phyloP scores from a whole-genome alignment of 2,888 invertebrate species.

The Xestia ashworthii region DNA sequence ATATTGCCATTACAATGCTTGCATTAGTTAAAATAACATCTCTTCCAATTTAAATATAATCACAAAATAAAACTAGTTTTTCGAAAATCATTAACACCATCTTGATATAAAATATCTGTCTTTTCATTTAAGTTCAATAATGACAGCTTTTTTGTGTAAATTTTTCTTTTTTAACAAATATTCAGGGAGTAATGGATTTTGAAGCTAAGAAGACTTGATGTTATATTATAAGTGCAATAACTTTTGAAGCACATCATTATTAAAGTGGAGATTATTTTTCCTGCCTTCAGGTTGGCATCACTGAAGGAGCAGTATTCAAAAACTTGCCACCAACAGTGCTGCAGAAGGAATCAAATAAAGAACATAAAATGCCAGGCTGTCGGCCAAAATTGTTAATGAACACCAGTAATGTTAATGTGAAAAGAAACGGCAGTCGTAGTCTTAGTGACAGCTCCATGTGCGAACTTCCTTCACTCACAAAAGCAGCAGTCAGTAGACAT shows the following conservation, averaged over 20 bases:
- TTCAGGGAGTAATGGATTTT: conserved; percentile 86
- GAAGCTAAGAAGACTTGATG: conserved; percentile 88
- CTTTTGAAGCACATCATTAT: conserved; percentile 88
- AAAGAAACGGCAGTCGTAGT: conserved; percentile 82
- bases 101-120: conserved; percentile 56
- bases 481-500: conserved; percentile 77
- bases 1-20: conserved; percentile 41
- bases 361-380: conserved; percentile 79
- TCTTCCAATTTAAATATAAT: conserved; percentile 45
- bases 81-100: conserved; percentile 57
- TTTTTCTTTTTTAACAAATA: conserved; percentile 74
- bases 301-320: conserved; percentile 89
- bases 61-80: conserved; percentile 23
- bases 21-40: conserved; percentile 62
- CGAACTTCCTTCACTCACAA: conserved; percentile 78
- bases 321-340: conserved; percentile 87
- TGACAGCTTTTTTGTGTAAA: conserved; percentile 67
- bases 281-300: conserved; percentile 91
- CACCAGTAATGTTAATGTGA: conserved; percentile 72
- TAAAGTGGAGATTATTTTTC: conserved; percentile 91
- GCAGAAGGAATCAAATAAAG: conserved; percentile 83
- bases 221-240: conserved; percentile 82
- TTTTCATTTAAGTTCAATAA: conserved; percentile 54
- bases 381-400: conserved; percentile 74
- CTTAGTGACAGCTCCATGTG: conserved; percentile 86